Conservation (phyloP, 2,797 vertebrate species). For the Tolypeutes matacus region DNA sequence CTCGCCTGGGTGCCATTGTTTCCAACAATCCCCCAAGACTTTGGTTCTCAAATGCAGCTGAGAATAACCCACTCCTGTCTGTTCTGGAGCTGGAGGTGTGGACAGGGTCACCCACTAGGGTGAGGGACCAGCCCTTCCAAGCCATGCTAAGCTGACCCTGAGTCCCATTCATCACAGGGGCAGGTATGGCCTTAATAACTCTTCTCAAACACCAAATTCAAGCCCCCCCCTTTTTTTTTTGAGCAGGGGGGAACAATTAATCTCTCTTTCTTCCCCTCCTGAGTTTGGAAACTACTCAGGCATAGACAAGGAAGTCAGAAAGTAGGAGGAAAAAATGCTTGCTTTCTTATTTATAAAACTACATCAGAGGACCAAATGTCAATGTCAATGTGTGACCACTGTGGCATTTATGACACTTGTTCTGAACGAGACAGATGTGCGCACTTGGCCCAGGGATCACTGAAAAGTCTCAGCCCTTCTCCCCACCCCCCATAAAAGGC, state of each 20-base stretch:
- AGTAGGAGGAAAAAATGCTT: background rate
- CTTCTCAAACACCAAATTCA: background rate
- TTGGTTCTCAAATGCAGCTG: background rate
- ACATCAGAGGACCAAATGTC: background rate
- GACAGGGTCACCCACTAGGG: background rate
- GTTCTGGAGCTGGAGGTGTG: background rate
- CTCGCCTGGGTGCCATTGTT: fast-evolving
- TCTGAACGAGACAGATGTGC: background rate
- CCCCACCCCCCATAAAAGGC: too few species aligned
- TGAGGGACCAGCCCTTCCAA: background rate
- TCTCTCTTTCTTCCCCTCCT: background rate
- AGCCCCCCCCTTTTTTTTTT: background rate
- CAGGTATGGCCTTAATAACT: background rate
- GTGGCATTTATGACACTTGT: fast-evolving
- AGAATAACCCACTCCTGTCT: background rate
- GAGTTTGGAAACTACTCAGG: background rate
- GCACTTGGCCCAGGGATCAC: background rate
- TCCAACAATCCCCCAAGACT: background rate
- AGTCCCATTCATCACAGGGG: too few species aligned
- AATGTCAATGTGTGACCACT: background rate
- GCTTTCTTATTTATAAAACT: background rate
- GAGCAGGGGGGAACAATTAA: background rate
- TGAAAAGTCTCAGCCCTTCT: background rate
- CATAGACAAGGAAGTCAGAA: background rate
- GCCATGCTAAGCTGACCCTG: background rate